Evolutionary conservation across 2,888 invertebrate genomes (phyloP), one percentile per base, ranked within the genome.

Genomic region (Leptopilina drosophilae): DNA sequence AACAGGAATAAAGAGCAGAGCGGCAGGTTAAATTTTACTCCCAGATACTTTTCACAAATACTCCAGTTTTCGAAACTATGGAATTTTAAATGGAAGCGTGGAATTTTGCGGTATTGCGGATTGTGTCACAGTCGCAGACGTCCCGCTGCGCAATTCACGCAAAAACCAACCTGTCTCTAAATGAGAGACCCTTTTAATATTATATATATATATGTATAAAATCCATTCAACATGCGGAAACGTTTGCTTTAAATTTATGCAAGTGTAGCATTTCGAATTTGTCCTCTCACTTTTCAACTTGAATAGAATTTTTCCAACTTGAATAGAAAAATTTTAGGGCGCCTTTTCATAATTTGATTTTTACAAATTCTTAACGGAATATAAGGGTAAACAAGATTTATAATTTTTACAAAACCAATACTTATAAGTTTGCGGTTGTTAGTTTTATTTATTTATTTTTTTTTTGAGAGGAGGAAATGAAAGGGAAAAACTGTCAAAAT

Each of bases 61-160:
- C 33, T 33, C 42, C 5, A 8, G 7, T 7, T 42, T 49, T 66
- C 20, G n/a, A 77, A 53, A 73, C 42, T 42, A 42, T 33, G 33
- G 33, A 33, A 46, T 49, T 49, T 33, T n/a, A 20, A 20, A 67
- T 33, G 33, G 33, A 66, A 56, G 56, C 42, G 8, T 56, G 49
- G 76, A 79, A 20, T 46, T 79, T 78, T 62, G 9, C 33, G 53
- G 5, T 33, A 73, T n/a, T 40, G 56, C 56, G 73, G 73, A 33
- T 33, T 40, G 88, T 88, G 88, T 86, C 79, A 33, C 33, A 79
- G 49, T 49, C 4, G 11, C 33, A 11, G 87, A 82, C 87, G 77
- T 83, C 89, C 89, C 82, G 87, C 82, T 82, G 89, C 40, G 89
- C 84, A 81, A 84, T 85, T 87, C 86, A 86, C 88, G 90, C 87